Base-by-base conservation (phyloP, 1,140 invertebrate genomes). In the Amphibalanus amphitrite region DNA sequence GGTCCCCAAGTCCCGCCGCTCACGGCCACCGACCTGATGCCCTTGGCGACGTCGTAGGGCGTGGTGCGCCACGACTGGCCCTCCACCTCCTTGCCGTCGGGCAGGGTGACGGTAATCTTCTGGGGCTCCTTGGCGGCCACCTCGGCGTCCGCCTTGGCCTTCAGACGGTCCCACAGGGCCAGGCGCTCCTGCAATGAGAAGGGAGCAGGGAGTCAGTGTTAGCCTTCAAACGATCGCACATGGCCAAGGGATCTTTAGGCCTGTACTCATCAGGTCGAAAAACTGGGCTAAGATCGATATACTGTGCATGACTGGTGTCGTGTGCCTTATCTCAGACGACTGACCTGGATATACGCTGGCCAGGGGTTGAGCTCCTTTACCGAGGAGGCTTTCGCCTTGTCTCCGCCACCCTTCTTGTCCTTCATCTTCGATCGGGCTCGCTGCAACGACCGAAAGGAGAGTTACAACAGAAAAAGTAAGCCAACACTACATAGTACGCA, bases 1-100 rank as follows among this genome's bases (percentile, higher is more conserved):
- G 6, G 38, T 17, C 38, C 38, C 38, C 6, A 38, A 17, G 38
- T 17, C 6, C 38, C 6, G 38, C 38, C 38, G 38, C 38, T 17
- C 6, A 17, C 38, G 6, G 38, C 26, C 71, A 74, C 71, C 79
- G 77, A 89, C 87, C 88, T 89, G 73, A 98, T 97, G 69, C 89
- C 87, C 78, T 87, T 88, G 8, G 97, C 97, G 67, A 99, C 83
- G 76, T 97, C 89, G 80, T 93, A 96, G 3, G 97, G 95, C 26
- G 93, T 93, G 4, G 92, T 95, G 74, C 86, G 86, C 95, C 95
- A 99, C 1, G 95, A 89, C 74, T 90, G 82, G 0, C 85, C 95
- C 72, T 90, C 85, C 8, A 97, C 82, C 68, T 86, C 83, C 80
- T 93, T 93, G 0, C 92, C 92, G 86, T 95, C 92, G 10, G 90